Evolutionary conservation across 2,113 vertebrate genomes (phyloP), one percentile per base, ranked within the genome.

Genomic region (Strix aluco): DNA sequence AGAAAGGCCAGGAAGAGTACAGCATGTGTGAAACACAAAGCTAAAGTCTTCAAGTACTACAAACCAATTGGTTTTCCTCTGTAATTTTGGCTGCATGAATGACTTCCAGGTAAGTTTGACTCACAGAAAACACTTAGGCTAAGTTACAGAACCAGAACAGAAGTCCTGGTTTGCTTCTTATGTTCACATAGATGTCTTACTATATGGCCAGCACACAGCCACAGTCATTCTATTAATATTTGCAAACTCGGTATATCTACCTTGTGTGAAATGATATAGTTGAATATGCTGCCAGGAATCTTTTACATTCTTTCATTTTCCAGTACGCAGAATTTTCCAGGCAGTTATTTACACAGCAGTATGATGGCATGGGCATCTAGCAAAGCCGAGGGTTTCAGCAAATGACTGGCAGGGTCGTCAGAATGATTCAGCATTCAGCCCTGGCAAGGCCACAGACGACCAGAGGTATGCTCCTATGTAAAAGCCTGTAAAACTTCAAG

Each of bases 331-430:
- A 55, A 18, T 67, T 54, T 86, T 81, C 70, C 81, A 27, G 63
- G 17, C 47, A 63, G 51, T 38, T 94, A 57, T 27, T 65, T 58
- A 47, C n/a, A 47, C 2, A 1, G 21, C 9, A 5, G 51, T 23
- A 25, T 30, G 52, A 57, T 38, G 19, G 40, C 66, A 67, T 0
- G 0, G 47, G 14, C n/a, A 70, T 32, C 19, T 47, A 47, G 11
- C 15, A 88, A 80, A 94, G 54, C 26, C 63, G 57, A 71, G n/a
- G 13, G 10, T 77, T 92, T 42, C 47, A 57, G 66, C 3, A 1
- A 58, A 59, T 42, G 61, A 36, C 20, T 0, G 0, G 5, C 2
- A 1, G 51, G 22, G 40, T 46, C 1, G 1, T n/a, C 49, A 52
- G 42, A 88, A 55, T 90, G 83, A 91, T 44, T 96, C 90, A 70